Percentiles rank a stretch among this genome's conserved stretches.
Conservation (phyloP, 2,888 invertebrate species). For the Lepidonotus clava region DNA sequence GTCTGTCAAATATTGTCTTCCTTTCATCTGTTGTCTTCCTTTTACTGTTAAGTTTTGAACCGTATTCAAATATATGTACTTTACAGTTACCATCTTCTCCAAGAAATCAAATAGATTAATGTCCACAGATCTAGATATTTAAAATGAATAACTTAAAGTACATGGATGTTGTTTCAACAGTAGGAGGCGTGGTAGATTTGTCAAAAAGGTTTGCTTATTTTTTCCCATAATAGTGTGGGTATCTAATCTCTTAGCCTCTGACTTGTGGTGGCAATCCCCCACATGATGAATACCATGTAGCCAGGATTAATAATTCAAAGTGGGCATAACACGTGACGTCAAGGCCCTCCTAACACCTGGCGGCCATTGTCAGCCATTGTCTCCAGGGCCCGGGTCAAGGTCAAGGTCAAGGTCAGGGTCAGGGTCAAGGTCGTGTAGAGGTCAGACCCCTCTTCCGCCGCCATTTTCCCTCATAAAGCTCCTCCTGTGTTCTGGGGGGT, state of each 20-base stretch:
- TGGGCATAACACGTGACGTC: not conserved
- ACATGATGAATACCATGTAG: not conserved
- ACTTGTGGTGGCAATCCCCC: too few species aligned
- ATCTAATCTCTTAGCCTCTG: too few species aligned
- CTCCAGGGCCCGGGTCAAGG: not conserved
- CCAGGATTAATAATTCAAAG: constrained; percentile 17
- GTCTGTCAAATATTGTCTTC: too few species aligned
- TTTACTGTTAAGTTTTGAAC: too few species aligned
- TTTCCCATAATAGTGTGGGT: not conserved
- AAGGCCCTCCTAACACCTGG: constrained; percentile 13
- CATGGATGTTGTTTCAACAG: not conserved
- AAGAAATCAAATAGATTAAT: too few species aligned
- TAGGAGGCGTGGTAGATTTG: not conserved
- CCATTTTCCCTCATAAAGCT: too few species aligned
- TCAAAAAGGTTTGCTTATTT: not conserved
- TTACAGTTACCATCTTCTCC: too few species aligned
- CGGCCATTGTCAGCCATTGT: not conserved
- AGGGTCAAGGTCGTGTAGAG: not conserved
- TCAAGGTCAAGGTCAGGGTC: not conserved
- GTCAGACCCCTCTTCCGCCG: too few species aligned
- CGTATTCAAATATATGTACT: too few species aligned
- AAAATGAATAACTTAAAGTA: not conserved
- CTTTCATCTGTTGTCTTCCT: too few species aligned
- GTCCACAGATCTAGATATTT: too few species aligned
- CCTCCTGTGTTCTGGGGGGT: too few species aligned